A percentile compares a stretch with the other conserved stretches of the same genome.
phyloP scores from a whole-genome alignment of 2,797 vertebrate species.

The Anisognathus igniventris region DNA sequence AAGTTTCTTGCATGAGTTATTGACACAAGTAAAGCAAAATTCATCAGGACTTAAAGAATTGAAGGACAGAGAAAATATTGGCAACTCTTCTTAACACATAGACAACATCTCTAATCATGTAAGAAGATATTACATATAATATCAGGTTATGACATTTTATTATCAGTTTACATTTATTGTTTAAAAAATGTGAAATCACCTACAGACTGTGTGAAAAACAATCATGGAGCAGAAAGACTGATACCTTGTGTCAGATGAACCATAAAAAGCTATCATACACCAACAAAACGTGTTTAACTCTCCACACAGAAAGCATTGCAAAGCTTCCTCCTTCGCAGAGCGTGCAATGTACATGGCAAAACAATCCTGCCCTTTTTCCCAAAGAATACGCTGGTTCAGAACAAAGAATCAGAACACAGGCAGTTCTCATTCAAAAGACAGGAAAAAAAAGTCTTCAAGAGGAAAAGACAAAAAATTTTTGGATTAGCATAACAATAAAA shows the following conservation, averaged over 20 bases:
- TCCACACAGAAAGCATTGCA: neutral
- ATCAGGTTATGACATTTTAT: neutral
- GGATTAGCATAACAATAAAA: neutral
- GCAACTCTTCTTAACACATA: neutral
- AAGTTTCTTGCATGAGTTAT: neutral
- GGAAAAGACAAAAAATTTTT: constrained; percentile 12
- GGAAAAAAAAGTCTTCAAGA: neutral
- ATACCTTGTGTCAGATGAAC: neutral
- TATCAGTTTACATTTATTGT: neutral
- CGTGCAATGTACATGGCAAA: neutral
- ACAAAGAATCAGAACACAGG: neutral
- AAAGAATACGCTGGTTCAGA: neutral
- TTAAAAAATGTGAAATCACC: neutral
- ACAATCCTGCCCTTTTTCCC: neutral
- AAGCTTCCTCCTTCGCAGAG: neutral
- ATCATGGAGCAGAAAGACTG: neutral
- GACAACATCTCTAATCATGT: neutral
- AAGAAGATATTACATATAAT: neutral
- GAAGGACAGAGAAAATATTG: neutral
- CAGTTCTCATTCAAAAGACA: neutral
- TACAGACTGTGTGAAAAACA: neutral
- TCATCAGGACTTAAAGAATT: neutral
- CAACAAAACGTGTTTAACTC: neutral
- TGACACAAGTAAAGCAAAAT: neutral
- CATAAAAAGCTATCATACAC: neutral